These are phyloP conservation scores for Betta splendens DNA, from an alignment of 2,797 vertebrate species.

Conservation along the genomic window DNA sequence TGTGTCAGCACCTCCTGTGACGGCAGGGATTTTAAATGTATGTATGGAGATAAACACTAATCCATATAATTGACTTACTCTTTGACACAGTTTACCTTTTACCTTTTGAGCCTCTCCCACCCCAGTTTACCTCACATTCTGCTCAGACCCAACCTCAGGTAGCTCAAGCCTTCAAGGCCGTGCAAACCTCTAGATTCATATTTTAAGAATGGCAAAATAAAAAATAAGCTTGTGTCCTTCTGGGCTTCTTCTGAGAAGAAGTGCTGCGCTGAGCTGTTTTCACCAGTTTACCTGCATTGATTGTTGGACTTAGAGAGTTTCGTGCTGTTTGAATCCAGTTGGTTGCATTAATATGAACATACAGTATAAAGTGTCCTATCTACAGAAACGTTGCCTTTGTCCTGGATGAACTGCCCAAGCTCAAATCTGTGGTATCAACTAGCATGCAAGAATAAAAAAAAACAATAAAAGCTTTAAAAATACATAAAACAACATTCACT, in stretches of 20 bases:
- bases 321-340: too few species aligned
- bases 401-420: neutral
- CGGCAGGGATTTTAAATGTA: slow-evolving; percentile 1
- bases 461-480: too few species aligned
- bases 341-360: neutral
- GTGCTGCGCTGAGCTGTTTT: slow-evolving; percentile 19
- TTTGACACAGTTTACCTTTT: slow-evolving; percentile 3
- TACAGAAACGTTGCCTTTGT: neutral
- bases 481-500: too few species aligned
- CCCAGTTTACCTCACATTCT: too few species aligned
- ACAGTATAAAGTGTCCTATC: neutral
- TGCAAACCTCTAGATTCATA: neutral
- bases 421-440: too few species aligned
- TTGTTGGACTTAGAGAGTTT: too few species aligned
- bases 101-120: too few species aligned
- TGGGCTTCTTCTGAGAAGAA: neutral
- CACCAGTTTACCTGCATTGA: too few species aligned
- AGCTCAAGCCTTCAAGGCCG: neutral
- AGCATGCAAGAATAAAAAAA: too few species aligned
- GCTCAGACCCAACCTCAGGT: too few species aligned
- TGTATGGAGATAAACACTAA: neutral
- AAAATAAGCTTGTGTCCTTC: neutral
- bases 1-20: neutral
- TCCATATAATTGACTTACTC: neutral
- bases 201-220: neutral